Conservation (phyloP, 2,113 vertebrate genomes). For the Microcebus tavaratra region DNA sequence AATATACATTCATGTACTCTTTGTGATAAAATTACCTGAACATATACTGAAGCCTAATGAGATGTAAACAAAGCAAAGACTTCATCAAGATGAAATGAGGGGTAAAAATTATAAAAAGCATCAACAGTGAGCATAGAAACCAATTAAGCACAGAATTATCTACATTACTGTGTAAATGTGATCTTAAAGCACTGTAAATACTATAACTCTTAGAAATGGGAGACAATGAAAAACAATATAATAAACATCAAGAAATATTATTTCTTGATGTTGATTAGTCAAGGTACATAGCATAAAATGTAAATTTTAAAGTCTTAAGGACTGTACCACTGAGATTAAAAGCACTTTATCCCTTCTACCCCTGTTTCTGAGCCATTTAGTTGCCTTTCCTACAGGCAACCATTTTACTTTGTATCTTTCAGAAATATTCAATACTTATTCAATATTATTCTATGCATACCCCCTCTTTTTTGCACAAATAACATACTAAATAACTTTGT, state of each 20-base stretch:
- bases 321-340: conserved; percentile 12
- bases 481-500: neutral
- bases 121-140: neutral
- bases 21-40: conserved; percentile 7
- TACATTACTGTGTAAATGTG: neutral
- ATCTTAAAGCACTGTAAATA: conserved; percentile 21
- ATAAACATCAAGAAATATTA: conserved; percentile 6
- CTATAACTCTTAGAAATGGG: neutral
- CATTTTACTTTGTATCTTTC: neutral
- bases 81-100: neutral
- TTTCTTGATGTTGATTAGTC: conserved; percentile 39
- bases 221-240: conserved; percentile 14
- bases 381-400: neutral
- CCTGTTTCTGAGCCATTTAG: neutral
- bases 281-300: neutral
- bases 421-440: neutral
- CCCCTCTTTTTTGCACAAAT: neutral
- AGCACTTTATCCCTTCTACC: neutral
- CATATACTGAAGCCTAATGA: neutral
- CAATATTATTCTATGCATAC: neutral
- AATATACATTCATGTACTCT: neutral
- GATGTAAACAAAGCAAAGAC: neutral
- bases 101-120: neutral
- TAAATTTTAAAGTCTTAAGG: conserved; percentile 34
- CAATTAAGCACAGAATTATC: conserved; percentile 31